Evolutionary conservation across 1,140 invertebrate genomes (phyloP).

Genomic region (Tribolium castaneum): DNA sequence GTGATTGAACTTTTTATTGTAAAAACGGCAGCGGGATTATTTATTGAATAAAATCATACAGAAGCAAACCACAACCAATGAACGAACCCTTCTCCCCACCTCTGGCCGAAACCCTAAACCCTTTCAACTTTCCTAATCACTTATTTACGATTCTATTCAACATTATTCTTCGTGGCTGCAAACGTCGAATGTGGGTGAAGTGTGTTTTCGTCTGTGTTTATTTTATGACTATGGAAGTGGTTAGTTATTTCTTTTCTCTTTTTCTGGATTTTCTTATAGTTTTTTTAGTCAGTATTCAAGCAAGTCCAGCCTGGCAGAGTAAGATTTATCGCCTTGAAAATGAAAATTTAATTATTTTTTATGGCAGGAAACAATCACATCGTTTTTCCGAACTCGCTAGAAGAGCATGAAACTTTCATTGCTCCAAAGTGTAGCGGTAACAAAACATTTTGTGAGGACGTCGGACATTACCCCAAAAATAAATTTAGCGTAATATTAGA

Average conservation of each 20-base stretch:
- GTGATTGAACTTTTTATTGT: no score
- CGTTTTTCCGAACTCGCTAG: neutral
- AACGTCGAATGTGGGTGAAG: neutral
- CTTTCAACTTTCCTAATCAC: neutral
- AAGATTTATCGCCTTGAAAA: neutral
- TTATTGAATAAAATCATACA: neutral
- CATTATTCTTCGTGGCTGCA: neutral
- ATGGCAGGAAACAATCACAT: neutral
- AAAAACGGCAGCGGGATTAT: neutral
- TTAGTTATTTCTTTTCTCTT: neutral
- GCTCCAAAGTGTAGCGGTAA: neutral
- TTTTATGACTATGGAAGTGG: neutral
- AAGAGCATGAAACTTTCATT: neutral
- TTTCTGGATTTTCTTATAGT: neutral
- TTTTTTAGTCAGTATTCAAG: neutral
- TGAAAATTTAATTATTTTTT: neutral
- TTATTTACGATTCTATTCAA: neutral
- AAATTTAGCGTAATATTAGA: neutral
- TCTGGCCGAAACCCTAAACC: neutral
- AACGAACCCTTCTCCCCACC: neutral
- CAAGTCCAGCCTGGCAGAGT: neutral
- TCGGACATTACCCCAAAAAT: neutral
- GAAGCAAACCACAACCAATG: neutral
- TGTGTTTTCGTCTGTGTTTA: neutral
- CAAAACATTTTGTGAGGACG: neutral